Evolutionary conservation across 1,140 invertebrate genomes (phyloP), one percentile per base, ranked within the genome.

Genomic region (Potamilus streckersoni): DNA sequence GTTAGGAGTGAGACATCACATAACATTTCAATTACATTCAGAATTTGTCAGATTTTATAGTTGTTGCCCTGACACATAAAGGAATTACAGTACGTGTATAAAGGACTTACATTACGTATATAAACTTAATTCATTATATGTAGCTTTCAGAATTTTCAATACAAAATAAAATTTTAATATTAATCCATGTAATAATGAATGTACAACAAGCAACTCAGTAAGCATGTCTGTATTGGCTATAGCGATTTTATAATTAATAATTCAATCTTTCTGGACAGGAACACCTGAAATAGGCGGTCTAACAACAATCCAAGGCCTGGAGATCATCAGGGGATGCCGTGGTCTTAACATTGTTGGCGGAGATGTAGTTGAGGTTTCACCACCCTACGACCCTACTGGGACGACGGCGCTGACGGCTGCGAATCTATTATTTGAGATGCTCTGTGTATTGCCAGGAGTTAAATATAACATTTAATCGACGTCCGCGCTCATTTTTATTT

Each of bases 341-440:
- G 86, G 87, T 5, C 58, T 89, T 12, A 86, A 89, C 66, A 78
- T 89, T 27, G 74, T 88, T 5, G 87, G 87, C 17, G 86, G 82
- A 20, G 87, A 89, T 69, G 59, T 88, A 6, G 87, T 89, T 6
- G 87, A 89, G 86, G 87, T 88, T 17, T 88, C 85, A 3, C 87
- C 87, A 64, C 82, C 85, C 0, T 88, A 86, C 74, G 87, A 89
- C 67, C 67, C 76, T 15, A 78, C 71, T 16, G 83, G 85, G 8
- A 85, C 67, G 0, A 89, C 87, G 31, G 80, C 86, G 8, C 61
- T 87, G n/a, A 82, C 81, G 19, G 87, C 82, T 12, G 87, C 87
- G 11, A 87, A 89, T 72, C 71, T 89, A 0, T 63, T 89, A 63
- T 87, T 86, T 83, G 87, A 89, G 72, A 87, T 89, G 82, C 61